These are phyloP conservation scores for Drosophila truncata DNA, from an alignment of 1,140 invertebrate genomes.

Conservation along the genomic window DNA sequence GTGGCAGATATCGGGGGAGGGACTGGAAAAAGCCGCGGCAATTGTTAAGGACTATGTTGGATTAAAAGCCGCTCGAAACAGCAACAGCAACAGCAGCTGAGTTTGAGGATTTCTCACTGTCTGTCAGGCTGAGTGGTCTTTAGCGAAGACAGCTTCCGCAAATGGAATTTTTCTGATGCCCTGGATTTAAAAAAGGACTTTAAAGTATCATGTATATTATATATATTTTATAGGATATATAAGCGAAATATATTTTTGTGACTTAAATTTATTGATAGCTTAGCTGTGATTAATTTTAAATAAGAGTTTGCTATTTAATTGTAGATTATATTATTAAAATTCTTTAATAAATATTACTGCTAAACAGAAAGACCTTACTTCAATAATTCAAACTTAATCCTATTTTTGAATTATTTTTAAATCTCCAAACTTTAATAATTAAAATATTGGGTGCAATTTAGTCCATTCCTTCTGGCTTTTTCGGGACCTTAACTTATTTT, in stretches of 20 bases:
- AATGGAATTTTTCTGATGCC: conserved; percentile 48
- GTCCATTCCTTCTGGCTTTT: neutral
- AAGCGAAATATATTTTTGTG: neutral
- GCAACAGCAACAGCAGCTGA: conserved; percentile 29
- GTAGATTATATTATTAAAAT: neutral
- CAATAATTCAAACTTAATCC: no score
- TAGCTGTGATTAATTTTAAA: neutral
- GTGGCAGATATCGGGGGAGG: neutral
- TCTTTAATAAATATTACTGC: neutral
- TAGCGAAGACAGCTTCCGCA: conserved; percentile 31
- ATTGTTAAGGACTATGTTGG: conserved; percentile 25
- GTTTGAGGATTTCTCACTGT: conserved; percentile 34
- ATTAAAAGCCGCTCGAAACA: conserved; percentile 35
- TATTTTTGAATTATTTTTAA: no score
- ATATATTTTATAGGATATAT: neutral
- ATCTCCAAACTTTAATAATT: neutral
- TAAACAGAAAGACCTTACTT: no score
- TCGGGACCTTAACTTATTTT: conserved; percentile 9
- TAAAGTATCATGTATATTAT: neutral
- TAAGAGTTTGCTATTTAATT: rapidly evolving
- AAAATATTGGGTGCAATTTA: conserved; percentile 8
- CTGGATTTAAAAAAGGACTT: no score
- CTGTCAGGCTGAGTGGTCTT: conserved; percentile 38
- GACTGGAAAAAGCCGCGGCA: conserved; percentile 7
- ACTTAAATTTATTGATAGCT: no score